Conservation (phyloP, 2,797 vertebrate species). For the Phrynocephalus forsythii region DNA sequence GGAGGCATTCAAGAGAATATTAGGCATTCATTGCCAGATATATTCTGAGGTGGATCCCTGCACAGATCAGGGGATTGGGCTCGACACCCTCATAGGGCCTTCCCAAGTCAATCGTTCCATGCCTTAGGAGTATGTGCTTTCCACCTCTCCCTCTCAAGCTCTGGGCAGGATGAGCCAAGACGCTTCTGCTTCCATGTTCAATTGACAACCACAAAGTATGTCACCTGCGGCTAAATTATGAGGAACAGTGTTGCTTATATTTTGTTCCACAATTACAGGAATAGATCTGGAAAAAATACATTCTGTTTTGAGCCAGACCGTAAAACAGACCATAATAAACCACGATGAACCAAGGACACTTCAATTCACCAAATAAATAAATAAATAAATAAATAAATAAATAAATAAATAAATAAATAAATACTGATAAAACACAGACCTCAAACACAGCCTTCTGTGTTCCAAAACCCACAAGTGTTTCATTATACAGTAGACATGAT, state of each 20-base stretch:
- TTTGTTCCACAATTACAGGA: neutral
- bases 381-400: no score
- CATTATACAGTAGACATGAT: rapidly evolving
- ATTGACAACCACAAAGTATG: neutral
- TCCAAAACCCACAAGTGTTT: neutral
- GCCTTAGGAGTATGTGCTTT: neutral
- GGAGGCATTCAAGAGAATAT: no score
- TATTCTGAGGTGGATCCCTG: no score
- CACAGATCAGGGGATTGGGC: no score
- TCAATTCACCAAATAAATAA: neutral
- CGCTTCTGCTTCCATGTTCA: neutral
- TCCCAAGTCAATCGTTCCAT: no score
- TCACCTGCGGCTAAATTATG: neutral
- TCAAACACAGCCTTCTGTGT: neutral
- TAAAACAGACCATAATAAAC: neutral
- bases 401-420: neutral
- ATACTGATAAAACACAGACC: neutral
- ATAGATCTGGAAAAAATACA: neutral
- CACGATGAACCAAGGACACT: neutral
- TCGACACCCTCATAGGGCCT: no score
- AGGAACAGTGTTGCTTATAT: neutral
- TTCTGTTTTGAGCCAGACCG: neutral
- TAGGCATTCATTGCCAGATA: no score
- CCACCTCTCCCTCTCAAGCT: neutral
- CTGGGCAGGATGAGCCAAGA: neutral